phyloP scores from a whole-genome alignment of 1,140 invertebrate genomes.

The Anoplophora glabripennis region DNA sequence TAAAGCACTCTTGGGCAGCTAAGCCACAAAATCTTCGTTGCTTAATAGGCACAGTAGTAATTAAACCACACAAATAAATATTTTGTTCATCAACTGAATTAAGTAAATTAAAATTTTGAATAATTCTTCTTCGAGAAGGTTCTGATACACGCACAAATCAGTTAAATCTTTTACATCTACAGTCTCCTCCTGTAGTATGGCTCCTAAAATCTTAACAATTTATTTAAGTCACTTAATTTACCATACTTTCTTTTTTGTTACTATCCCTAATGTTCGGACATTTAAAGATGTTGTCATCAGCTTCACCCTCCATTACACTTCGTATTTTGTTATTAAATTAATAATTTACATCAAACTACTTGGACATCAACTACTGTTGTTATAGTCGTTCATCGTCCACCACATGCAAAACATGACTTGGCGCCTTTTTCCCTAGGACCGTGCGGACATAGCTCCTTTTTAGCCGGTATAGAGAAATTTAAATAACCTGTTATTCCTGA shows the following conservation, averaged over 20 bases:
- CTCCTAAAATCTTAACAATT: slow-evolving; percentile 3
- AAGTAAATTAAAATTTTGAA: slow-evolving; percentile 5
- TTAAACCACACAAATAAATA: slow-evolving; percentile 17
- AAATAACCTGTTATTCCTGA: not conserved
- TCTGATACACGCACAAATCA: slow-evolving; percentile 8
- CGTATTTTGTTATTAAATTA: too few species aligned
- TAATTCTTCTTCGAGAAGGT: not conserved
- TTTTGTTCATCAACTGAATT: slow-evolving; percentile 13
- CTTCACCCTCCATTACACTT: not conserved
- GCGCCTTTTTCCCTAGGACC: not conserved
- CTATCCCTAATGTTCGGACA: not conserved
- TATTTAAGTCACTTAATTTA: slow-evolving; percentile 5
- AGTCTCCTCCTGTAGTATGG: not conserved
- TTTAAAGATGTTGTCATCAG: not conserved
- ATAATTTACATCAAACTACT: not conserved
- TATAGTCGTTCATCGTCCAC: not conserved
- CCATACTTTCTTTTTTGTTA: not conserved
- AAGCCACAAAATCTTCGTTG: not conserved
- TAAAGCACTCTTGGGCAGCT: too few species aligned
- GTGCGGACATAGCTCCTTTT: not conserved
- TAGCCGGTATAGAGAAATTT: not conserved
- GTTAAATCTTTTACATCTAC: slow-evolving; percentile 7
- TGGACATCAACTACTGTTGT: not conserved
- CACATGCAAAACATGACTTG: not conserved
- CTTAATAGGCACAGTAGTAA: slow-evolving; percentile 6